A percentile compares a stretch with the other conserved stretches of the same genome.
These are phyloP conservation scores for Drosophila silvestris DNA, from an alignment of 2,888 invertebrate genomes.

Conservation along the genomic window DNA sequence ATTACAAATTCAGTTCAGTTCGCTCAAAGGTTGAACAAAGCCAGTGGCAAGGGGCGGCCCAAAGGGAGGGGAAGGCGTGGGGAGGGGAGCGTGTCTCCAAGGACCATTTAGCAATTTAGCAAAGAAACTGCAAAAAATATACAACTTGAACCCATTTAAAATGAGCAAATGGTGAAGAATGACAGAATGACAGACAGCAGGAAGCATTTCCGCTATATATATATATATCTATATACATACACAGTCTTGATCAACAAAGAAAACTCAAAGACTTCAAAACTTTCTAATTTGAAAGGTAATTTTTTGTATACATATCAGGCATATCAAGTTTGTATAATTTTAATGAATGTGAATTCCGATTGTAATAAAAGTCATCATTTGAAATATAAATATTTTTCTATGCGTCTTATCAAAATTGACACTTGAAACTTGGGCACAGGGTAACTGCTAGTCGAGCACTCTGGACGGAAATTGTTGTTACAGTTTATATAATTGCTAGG, in stretches of 20 bases:
- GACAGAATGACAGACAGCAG: background rate
- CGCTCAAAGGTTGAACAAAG: slow-evolving; percentile 10
- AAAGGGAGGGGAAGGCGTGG: background rate
- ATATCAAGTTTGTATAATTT: background rate
- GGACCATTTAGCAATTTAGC: slow-evolving; percentile 5
- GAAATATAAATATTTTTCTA: background rate
- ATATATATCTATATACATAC: background rate
- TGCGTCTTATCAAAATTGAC: background rate
- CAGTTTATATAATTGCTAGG: background rate
- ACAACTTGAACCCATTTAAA: background rate
- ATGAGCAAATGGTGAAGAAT: background rate
- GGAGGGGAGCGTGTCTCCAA: background rate
- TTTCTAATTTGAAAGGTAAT: background rate
- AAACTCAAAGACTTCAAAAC: background rate
- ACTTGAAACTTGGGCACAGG: background rate
- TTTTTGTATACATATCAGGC: background rate
- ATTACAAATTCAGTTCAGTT: slow-evolving; percentile 18
- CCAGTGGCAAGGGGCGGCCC: background rate
- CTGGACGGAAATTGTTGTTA: background rate
- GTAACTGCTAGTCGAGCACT: background rate
- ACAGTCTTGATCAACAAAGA: background rate
- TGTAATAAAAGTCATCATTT: background rate
- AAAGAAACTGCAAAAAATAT: background rate
- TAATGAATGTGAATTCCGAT: background rate
- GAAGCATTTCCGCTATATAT: background rate